phyloP scores from a whole-genome alignment of 2,113 vertebrate genomes.

The Emydocephalus ijimae region DNA sequence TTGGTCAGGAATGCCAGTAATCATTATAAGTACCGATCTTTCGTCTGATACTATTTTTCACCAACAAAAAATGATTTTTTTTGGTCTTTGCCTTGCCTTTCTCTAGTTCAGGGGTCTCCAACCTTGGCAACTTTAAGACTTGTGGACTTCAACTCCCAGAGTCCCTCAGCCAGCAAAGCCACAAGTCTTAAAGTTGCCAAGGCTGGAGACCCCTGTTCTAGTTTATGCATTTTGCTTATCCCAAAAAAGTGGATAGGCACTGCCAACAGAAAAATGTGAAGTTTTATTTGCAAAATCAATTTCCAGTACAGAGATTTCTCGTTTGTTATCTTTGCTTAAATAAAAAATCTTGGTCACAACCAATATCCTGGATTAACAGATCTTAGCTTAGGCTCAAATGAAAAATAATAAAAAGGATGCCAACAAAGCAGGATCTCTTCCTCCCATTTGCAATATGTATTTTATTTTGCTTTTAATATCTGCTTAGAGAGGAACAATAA shows the following conservation, averaged over 20 bases:
- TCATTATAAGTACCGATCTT: neutral
- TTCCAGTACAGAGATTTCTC: slow-evolving; percentile 28
- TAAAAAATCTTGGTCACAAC: rapidly evolving
- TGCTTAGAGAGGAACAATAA: neutral
- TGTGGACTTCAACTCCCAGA: no score
- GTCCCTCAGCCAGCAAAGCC: no score
- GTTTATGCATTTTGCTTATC: neutral
- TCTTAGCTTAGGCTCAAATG: rapidly evolving
- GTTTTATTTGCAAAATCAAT: slow-evolving; percentile 42
- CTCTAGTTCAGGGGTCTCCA: neutral
- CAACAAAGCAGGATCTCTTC: neutral
- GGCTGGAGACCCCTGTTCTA: neutral
- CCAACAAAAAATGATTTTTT: neutral
- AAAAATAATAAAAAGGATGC: rapidly evolving
- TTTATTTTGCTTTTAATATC: neutral
- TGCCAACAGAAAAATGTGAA: neutral
- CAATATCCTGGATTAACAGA: neutral
- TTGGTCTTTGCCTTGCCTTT: slow-evolving; percentile 24
- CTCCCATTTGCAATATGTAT: neutral
- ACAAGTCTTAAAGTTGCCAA: no score
- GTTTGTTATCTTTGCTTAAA: slow-evolving; percentile 28
- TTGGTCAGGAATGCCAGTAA: neutral
- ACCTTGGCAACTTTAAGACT: no score
- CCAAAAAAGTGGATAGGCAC: neutral
- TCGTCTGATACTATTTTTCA: neutral